Evolutionary conservation across 2,888 invertebrate genomes (phyloP), one percentile per base, ranked within the genome.

Genomic region (Frankliniella fusca): DNA sequence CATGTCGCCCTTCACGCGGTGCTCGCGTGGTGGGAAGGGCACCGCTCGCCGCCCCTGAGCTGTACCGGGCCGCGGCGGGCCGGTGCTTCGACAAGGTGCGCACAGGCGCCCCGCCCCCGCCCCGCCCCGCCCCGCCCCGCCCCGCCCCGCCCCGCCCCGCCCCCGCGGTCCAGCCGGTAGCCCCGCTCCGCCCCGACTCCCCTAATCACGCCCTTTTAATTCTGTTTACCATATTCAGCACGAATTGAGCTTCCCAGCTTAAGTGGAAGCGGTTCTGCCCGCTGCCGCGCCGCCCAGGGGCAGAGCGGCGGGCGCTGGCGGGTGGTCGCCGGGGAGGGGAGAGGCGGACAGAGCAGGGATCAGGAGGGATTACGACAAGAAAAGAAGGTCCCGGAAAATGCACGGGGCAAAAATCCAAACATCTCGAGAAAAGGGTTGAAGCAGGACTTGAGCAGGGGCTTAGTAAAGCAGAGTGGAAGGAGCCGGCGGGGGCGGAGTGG

Each of bases 221-320:
- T 76, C 70, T 76, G 70, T 76, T 76, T 76, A 76, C 70, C 70
- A 76, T 76, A 76, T 76, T 76, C 70, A 76, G 70, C 70, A 76
- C 70, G 70, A 76, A 76, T 76, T 76, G 70, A 76, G 70, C 70
- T 27, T 76, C 23, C 27, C 70, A 76, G 70, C 70, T 76, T 76
- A 76, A 76, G 70, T 27, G 70, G 70, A 12, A 27, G 27, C 70
- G 70, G 70, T 27, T 23, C 70, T 23, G 70, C 23, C 12, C 61
- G 20, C 23, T 23, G 70, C 23, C 65, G 15, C 65, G 18, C 10
- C 65, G 15, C 10, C 50, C 50, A 15, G 50, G 50, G 54, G 8
- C 54, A 12, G 3, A 38, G 38, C 38, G 38, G 38, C 38, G 38
- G 38, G 38, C n/a, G n/a, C n/a, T n/a, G n/a, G n/a, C n/a, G n/a